Percentiles rank a stretch among this genome's conserved stretches.
phyloP scores from a whole-genome alignment of 2,888 invertebrate species.

The Eilema griseolum region DNA sequence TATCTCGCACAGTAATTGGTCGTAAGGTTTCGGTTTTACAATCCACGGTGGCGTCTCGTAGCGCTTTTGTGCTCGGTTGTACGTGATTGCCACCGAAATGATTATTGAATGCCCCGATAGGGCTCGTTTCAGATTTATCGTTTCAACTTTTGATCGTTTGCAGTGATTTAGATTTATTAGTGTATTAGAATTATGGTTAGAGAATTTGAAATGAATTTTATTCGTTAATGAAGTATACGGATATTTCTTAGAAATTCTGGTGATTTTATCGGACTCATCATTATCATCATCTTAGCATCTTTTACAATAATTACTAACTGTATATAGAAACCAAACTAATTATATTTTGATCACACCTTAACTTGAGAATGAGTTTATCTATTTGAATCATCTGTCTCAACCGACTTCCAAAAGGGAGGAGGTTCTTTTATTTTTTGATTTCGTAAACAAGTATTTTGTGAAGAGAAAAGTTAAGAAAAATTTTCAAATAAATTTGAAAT shows the following conservation, averaged over 20 bases:
- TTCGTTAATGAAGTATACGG: background rate
- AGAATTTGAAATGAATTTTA: conserved; percentile 11
- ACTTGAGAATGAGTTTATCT: too few species aligned
- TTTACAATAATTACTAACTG: too few species aligned
- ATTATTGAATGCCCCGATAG: conserved; percentile 65
- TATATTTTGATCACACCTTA: too few species aligned
- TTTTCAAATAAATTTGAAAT: background rate
- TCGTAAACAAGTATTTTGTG: too few species aligned
- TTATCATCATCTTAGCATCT: too few species aligned
- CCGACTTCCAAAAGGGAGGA: too few species aligned
- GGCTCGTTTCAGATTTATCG: conserved; percentile 51
- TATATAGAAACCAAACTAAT: too few species aligned
- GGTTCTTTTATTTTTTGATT: too few species aligned
- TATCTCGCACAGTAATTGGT: conserved; percentile 77
- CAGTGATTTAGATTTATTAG: conserved; percentile 22
- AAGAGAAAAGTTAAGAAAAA: too few species aligned
- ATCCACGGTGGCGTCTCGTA: conserved; percentile 58
- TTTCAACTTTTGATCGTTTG: conserved; percentile 46
- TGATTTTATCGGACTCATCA: too few species aligned
- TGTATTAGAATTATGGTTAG: conserved; percentile 14
- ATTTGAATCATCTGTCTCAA: too few species aligned
- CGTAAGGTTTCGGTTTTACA: conserved; percentile 75
- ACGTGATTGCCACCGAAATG: conserved; percentile 64
- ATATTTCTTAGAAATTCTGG: background rate
- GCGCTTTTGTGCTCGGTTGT: conserved; percentile 66